phyloP scores from a whole-genome alignment of 2,113 vertebrate genomes.

The Perca fluviatilis region DNA sequence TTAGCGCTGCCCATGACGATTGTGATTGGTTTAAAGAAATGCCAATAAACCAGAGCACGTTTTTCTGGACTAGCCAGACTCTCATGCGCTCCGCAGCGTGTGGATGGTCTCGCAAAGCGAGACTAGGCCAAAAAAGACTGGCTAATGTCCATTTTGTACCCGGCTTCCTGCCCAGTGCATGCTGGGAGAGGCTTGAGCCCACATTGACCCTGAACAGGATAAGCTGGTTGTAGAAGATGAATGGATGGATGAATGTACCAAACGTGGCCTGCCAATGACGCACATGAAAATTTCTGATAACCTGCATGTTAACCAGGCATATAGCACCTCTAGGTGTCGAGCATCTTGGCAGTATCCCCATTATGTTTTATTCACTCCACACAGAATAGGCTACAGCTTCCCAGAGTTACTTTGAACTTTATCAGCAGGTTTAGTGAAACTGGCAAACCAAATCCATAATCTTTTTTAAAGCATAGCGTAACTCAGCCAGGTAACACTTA shows the following conservation, averaged over 20 bases:
- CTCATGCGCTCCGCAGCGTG: no score
- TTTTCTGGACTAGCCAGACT: no score
- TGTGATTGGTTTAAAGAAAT: no score
- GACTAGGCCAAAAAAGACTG: background rate
- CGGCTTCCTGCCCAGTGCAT: conserved; percentile 16
- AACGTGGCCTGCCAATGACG: conserved; percentile 39
- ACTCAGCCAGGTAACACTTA: conserved; percentile 63
- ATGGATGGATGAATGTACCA: conserved; percentile 27
- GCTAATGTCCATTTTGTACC: conserved; percentile 3
- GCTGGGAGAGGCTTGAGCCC: conserved; percentile 22
- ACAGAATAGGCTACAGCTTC: conserved; percentile 26
- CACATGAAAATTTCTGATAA: conserved; percentile 26
- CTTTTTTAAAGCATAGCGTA: conserved; percentile 46
- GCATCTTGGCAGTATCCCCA: conserved; percentile 17
- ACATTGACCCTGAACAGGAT: background rate
- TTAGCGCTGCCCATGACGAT: no score
- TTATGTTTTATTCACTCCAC: conserved; percentile 35
- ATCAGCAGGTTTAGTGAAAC: conserved; percentile 58
- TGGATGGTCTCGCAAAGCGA: no score
- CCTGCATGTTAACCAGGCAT: conserved; percentile 13
- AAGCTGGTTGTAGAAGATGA: background rate
- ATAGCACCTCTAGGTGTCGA: conserved; percentile 4
- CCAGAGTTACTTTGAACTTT: conserved; percentile 48
- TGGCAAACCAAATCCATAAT: conserved; percentile 60
- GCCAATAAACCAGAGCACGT: no score